Evolutionary conservation across 2,113 vertebrate genomes (phyloP).

Genomic region (Melanocharis versteri): DNA sequence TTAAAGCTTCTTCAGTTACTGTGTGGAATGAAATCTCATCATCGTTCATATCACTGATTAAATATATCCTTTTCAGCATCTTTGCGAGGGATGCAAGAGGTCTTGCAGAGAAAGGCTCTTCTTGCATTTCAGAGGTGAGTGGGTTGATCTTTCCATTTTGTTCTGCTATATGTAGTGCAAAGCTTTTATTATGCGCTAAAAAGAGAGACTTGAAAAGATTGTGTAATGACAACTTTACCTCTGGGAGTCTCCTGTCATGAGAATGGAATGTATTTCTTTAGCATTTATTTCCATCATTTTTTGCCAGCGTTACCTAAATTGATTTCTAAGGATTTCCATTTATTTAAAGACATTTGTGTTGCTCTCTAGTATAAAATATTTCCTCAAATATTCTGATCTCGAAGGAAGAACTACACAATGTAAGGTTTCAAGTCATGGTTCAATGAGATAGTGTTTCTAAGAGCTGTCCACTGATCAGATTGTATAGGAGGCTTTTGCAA

Average conservation of each 20-base stretch:
- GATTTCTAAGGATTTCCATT: conserved; percentile 11
- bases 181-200: conserved; percentile 23
- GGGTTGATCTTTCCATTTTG: conserved; percentile 62
- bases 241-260: conserved; percentile 1
- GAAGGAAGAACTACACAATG: not conserved
- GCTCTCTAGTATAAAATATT: not conserved
- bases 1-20: not conserved
- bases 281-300: not conserved
- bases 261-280: not conserved
- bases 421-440: not conserved
- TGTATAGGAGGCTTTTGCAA: not conserved
- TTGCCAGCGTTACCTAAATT: not conserved
- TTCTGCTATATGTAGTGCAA: conserved; percentile 51
- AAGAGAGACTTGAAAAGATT: conserved; percentile 54
- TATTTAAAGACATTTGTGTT: conserved; percentile 34
- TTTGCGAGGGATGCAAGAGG: conserved; percentile 90
- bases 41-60: conserved; percentile 44
- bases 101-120: conserved; percentile 95
- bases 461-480: not conserved
- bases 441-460: not conserved
- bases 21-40: not conserved
- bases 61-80: conserved; percentile 81
- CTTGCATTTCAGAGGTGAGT: conserved; percentile 96
- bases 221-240: conserved; percentile 49
- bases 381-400: not conserved